These are phyloP conservation scores for Willisornis vidua DNA, from an alignment of 2,113 vertebrate species.

Conservation along the genomic window DNA sequence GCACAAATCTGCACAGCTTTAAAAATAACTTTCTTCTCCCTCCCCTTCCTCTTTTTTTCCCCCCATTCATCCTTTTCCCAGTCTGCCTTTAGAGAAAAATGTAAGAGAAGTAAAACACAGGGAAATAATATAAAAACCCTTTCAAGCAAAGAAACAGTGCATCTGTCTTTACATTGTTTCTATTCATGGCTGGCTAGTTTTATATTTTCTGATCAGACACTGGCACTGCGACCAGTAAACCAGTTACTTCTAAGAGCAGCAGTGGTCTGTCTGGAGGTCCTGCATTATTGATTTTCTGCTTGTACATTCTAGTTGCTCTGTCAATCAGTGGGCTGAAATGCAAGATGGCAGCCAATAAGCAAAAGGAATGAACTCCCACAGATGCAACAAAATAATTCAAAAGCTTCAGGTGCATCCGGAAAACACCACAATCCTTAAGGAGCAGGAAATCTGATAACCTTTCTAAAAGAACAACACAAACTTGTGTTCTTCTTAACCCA, in stretches of 20 bases:
- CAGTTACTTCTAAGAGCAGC: slow-evolving; percentile 83
- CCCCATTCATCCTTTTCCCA: background rate
- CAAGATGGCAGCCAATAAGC: slow-evolving; percentile 86
- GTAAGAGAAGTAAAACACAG: slow-evolving; percentile 64
- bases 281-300: slow-evolving; percentile 90
- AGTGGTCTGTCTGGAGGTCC: slow-evolving; percentile 82
- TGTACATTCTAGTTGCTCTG: slow-evolving; percentile 82
- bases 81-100: slow-evolving; percentile 45
- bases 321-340: slow-evolving; percentile 87
- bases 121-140: slow-evolving; percentile 77
- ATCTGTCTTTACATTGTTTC: slow-evolving; percentile 85
- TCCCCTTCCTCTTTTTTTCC: background rate
- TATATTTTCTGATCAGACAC: slow-evolving; percentile 86
- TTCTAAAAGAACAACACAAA: background rate
- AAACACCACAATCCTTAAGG: slow-evolving; percentile 28
- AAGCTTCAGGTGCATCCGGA: background rate
- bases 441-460: background rate
- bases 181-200: slow-evolving; percentile 87
- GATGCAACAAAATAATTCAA: slow-evolving; percentile 65
- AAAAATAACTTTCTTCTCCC: background rate
- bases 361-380: slow-evolving; percentile 75
- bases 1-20: slow-evolving; percentile 62
- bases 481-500: background rate
- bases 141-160: slow-evolving; percentile 73
- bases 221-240: slow-evolving; percentile 83